Evolutionary conservation across 2,888 invertebrate genomes (phyloP), one percentile per base, ranked within the genome.

Genomic region (Drosophila mimetica): DNA sequence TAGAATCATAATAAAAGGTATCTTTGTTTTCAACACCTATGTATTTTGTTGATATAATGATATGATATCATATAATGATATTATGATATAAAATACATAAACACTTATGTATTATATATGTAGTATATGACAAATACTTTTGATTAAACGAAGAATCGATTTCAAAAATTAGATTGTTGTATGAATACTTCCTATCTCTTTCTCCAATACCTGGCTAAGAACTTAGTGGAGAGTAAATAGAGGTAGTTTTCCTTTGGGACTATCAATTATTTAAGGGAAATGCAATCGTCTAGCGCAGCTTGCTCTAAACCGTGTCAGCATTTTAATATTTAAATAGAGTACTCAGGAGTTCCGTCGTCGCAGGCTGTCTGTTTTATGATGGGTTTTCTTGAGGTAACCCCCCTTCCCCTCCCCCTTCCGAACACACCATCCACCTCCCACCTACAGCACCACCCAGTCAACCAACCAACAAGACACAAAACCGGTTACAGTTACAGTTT

Each of bases 401-500:
- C 28, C 39, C 7, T n/a, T n/a, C n/a, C n/a, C n/a, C n/a, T n/a
- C n/a, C n/a, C n/a, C n/a, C n/a, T n/a, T n/a, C n/a, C n/a, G n/a
- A 2, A 22, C 9, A 5, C 9, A 25, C 18, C 28, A 13, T 11
- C 30, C 20, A 16, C 20, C 22, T 3, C 22, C 22, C 42, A 42
- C 22, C 42, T 42, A 14, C n/a, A n/a, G 42, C 42, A 22, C 39
- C 50, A 36, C 53, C 58, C 41, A 41, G n/a, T 25, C n/a, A 48
- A 32, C 30, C 16, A 9, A 9, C 39, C 32, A 14, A 39, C 22
- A 7, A 34, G 16, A 28, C 18, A 30, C 22, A 39, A 47, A 81
- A 85, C 85, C 86, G 82, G 81, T 81, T 81, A 77, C 76, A 76
- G 82, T 81, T 84, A 78, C 79, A 84, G 71, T 70, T 70, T 60